Conservation (phyloP, 2,888 invertebrate species). For the Melieria omissa region DNA sequence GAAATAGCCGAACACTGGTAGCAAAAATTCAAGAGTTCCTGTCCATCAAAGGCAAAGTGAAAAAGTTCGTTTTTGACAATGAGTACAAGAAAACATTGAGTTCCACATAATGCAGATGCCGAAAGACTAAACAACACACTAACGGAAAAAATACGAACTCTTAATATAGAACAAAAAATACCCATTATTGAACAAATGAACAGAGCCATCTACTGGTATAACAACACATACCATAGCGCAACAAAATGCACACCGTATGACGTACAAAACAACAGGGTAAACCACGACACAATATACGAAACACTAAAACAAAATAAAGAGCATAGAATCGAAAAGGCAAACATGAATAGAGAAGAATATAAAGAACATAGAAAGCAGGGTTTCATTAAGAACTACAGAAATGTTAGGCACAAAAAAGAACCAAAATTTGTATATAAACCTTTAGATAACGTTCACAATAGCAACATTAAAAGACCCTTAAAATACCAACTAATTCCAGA, state of each 20-base stretch:
- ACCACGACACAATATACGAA: background rate
- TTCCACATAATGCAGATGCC: background rate
- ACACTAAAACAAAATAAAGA: constrained; percentile 3
- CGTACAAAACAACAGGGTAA: constrained; percentile 4
- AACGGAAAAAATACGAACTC: constrained; percentile 14
- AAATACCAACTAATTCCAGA: too few relatives aligned
- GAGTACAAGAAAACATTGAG: constrained; percentile 19
- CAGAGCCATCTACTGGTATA: constrained; percentile 10
- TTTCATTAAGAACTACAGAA: constrained; percentile 10
- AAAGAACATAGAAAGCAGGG: background rate
- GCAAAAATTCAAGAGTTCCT: too few relatives aligned
- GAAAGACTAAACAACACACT: constrained; percentile 12
- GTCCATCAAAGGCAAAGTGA: background rate
- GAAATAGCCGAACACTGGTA: too few relatives aligned
- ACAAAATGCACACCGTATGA: constrained; percentile 15
- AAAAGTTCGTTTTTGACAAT: constrained; percentile 27
- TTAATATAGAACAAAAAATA: constrained; percentile 6
- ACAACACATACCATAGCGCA: constrained; percentile 5
- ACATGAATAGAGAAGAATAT: background rate
- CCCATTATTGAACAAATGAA: constrained; percentile 12
- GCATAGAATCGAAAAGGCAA: background rate
- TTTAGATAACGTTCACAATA: too few relatives aligned
- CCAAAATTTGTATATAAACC: background rate
- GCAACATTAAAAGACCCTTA: too few relatives aligned
- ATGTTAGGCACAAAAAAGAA: background rate